A percentile compares a stretch with the other conserved stretches of the same genome.
Evolutionary conservation across 1,140 invertebrate species (phyloP).

Genomic region (Drosophila pallidifrons): DNA sequence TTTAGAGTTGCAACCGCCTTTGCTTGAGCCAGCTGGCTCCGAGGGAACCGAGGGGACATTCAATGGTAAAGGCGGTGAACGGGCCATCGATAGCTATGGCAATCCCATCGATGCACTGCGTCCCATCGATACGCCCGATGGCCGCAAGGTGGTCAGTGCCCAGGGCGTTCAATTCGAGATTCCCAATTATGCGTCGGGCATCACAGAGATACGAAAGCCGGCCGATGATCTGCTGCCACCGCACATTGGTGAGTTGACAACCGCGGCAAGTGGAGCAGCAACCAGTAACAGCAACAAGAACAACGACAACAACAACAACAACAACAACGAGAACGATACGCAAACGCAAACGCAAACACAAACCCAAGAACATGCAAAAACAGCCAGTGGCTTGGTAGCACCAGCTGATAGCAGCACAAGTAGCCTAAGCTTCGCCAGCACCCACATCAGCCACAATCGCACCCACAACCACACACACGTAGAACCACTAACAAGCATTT

Average conservation of each 20-base stretch:
- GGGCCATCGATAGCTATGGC: constrained; percentile 78
- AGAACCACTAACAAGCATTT: constrained; percentile 35
- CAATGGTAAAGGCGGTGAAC: constrained; percentile 34
- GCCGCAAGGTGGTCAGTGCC: constrained; percentile 78
- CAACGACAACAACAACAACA: constrained; percentile 34
- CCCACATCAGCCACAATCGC: constrained; percentile 12
- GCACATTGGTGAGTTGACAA: constrained; percentile 83
- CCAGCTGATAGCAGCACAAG: constrained; percentile 27
- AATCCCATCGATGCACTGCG: constrained; percentile 74
- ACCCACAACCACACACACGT: constrained; percentile 29
- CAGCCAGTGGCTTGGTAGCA: constrained; percentile 31
- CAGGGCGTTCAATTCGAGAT: constrained; percentile 84
- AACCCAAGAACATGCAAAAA: constrained; percentile 21
- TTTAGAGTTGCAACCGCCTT: constrained; percentile 78
- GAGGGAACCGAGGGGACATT: constrained; percentile 40
- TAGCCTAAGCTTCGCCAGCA: constrained; percentile 32
- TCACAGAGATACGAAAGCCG: constrained; percentile 80
- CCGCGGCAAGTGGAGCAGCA: constrained; percentile 34
- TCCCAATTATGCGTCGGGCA: constrained; percentile 82
- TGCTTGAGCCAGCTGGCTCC: constrained; percentile 48
- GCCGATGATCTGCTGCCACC: constrained; percentile 80
- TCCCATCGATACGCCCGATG: constrained; percentile 81
- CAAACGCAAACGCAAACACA: constrained; percentile 1
- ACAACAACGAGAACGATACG: constrained; percentile 20
- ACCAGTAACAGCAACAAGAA: constrained; percentile 45